phyloP scores from a whole-genome alignment of 2,888 invertebrate species.

The Amphipyra berbera region DNA sequence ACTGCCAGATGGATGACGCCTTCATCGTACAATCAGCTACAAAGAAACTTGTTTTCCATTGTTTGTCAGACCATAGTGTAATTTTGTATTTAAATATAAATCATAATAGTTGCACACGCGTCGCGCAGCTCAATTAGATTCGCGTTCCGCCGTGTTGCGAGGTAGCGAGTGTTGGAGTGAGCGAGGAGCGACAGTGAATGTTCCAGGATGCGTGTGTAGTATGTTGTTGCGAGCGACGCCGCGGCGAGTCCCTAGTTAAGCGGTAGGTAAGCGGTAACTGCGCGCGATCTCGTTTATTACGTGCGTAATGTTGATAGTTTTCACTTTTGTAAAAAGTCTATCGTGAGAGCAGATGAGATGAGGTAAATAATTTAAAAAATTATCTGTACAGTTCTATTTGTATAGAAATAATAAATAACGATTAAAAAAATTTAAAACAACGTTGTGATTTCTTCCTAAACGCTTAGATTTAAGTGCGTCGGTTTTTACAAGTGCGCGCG shows the following conservation, averaged over 20 bases:
- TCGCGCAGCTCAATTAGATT: conserved; percentile 60
- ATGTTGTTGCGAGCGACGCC: conserved; percentile 37
- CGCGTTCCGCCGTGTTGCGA: conserved; percentile 32
- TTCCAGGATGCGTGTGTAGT: conserved; percentile 23
- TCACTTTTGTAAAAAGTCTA: conserved; percentile 91
- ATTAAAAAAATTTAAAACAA: conserved; percentile 87
- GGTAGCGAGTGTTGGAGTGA: background rate
- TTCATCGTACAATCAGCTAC: conserved; percentile 63
- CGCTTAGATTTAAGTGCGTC: conserved; percentile 79
- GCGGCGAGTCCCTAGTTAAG: conserved; percentile 54
- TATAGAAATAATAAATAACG: conserved; percentile 91
- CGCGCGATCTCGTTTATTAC: conserved; percentile 84
- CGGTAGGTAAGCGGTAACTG: conserved; percentile 60
- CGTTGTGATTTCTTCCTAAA: conserved; percentile 87
- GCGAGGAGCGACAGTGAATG: background rate
- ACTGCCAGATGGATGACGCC: conserved; percentile 70
- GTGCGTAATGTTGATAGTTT: conserved; percentile 89
- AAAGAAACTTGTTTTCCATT: conserved; percentile 69
- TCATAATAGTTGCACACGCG: conserved; percentile 55
- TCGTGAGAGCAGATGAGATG: conserved; percentile 87
- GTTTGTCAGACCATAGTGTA: conserved; percentile 68
- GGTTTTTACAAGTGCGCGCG: conserved; percentile 64
- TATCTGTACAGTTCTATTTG: conserved; percentile 91
- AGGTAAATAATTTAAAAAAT: conserved; percentile 89
- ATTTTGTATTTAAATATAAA: conserved; percentile 63